Conservation (phyloP, 2,888 invertebrate species). For the Argyresthia albistria region DNA sequence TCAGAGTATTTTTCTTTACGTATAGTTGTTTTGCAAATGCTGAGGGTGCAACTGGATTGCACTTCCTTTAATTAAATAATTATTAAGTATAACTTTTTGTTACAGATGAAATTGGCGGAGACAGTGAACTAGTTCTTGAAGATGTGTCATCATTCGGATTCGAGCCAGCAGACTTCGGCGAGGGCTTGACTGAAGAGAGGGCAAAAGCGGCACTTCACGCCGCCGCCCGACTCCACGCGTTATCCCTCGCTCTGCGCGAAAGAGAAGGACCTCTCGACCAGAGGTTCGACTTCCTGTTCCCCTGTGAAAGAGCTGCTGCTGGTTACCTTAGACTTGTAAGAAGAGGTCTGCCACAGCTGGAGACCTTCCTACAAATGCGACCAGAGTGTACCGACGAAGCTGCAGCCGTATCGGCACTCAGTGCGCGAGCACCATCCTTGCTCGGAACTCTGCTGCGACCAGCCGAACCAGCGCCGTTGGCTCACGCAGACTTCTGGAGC, state of each 20-base stretch:
- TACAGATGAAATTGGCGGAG: slow-evolving; percentile 62
- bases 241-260: slow-evolving; percentile 73
- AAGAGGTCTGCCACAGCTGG: slow-evolving; percentile 82
- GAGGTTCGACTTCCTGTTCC: slow-evolving; percentile 78
- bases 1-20: background rate
- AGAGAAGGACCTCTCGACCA: slow-evolving; percentile 60
- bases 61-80: background rate
- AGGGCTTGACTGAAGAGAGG: slow-evolving; percentile 75
- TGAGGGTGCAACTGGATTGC: background rate
- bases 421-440: slow-evolving; percentile 79
- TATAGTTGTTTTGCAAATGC: background rate
- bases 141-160: slow-evolving; percentile 79
- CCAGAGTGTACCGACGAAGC: slow-evolving; percentile 75
- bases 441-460: slow-evolving; percentile 80
- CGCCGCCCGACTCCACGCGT: slow-evolving; percentile 81
- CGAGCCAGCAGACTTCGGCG: slow-evolving; percentile 77
- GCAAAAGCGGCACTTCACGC: slow-evolving; percentile 80
- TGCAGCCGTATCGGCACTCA: slow-evolving; percentile 75
- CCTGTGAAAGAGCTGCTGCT: slow-evolving; percentile 83
- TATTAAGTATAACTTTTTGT: slow-evolving; percentile 9
- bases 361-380: slow-evolving; percentile 78
- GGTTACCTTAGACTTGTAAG: slow-evolving; percentile 85
- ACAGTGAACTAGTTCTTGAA: slow-evolving; percentile 80
- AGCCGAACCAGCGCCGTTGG: slow-evolving; percentile 82
- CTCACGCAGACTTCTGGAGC: slow-evolving; percentile 89